A percentile compares a stretch with the other conserved stretches of the same genome.
phyloP scores from a whole-genome alignment of 2,797 vertebrate species.

The Sarcophilus harrisii region DNA sequence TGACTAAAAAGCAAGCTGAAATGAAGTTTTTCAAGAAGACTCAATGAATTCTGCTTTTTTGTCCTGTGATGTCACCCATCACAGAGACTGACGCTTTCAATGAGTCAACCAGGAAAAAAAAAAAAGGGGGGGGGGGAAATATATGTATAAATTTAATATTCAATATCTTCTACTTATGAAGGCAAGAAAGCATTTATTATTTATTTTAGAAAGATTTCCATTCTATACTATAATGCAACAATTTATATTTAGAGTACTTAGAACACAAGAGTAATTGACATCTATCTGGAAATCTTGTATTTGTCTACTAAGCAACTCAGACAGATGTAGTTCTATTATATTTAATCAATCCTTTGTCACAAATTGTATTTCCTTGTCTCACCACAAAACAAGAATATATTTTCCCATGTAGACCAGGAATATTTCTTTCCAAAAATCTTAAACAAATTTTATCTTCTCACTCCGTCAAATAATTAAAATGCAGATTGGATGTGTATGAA shows the following conservation, averaged over 20 bases:
- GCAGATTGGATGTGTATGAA: neutral
- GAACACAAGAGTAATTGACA: slow-evolving; percentile 6
- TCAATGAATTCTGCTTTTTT: neutral
- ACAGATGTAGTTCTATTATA: neutral
- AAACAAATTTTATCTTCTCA: neutral
- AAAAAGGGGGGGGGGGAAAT: no score
- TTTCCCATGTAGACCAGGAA: slow-evolving; percentile 5
- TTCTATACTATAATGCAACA: neutral
- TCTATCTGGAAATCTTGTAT: slow-evolving; percentile 3
- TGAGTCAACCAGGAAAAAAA: neutral
- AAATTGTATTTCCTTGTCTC: neutral
- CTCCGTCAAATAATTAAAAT: slow-evolving; percentile 4
- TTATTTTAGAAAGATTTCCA: neutral
- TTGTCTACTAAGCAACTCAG: neutral
- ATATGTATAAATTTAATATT: neutral
- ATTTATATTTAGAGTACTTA: slow-evolving; percentile 8
- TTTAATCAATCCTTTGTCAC: neutral
- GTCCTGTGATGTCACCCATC: neutral
- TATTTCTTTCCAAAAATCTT: neutral
- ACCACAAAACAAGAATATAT: neutral
- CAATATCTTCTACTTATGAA: neutral
- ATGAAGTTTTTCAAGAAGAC: neutral
- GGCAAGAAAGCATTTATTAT: neutral
- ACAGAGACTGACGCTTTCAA: slow-evolving; percentile 7
- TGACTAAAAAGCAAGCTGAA: neutral